phyloP scores from a whole-genome alignment of 1,140 invertebrate species.

The Drosophila nikananu region DNA sequence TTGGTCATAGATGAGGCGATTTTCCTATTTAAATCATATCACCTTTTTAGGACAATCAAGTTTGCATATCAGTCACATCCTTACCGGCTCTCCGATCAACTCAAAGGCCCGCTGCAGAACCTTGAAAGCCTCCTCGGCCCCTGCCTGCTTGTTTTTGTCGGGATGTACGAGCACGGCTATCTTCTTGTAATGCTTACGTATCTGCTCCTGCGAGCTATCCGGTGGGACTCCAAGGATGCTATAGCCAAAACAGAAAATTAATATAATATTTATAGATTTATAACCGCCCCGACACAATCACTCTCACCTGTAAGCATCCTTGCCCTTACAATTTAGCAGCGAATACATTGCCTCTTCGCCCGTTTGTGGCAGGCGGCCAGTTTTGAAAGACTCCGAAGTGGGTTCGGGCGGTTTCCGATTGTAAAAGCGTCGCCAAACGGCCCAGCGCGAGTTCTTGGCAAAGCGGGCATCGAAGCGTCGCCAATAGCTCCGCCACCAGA shows the following conservation, averaged over 20 bases:
- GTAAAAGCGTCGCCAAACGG: slow-evolving; percentile 80
- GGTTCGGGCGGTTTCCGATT: slow-evolving; percentile 74
- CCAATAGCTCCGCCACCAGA: slow-evolving; percentile 79
- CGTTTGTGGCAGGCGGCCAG: slow-evolving; percentile 91
- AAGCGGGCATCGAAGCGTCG: slow-evolving; percentile 79
- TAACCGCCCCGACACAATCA: neutral
- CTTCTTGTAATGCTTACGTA: slow-evolving; percentile 96
- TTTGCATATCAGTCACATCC: slow-evolving; percentile 11
- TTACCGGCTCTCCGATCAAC: slow-evolving; percentile 95
- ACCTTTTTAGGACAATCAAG: neutral
- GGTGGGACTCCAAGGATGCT: slow-evolving; percentile 95
- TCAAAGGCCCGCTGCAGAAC: slow-evolving; percentile 97
- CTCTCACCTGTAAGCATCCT: slow-evolving; percentile 94
- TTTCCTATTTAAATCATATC: slow-evolving; percentile 87
- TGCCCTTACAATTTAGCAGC: slow-evolving; percentile 95
- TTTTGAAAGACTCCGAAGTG: slow-evolving; percentile 67
- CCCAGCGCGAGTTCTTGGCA: slow-evolving; percentile 79
- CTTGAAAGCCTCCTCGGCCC: slow-evolving; percentile 98
- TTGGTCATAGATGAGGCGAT: slow-evolving; percentile 91
- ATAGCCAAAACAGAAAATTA: slow-evolving; percentile 41
- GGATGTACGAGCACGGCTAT: slow-evolving; percentile 98
- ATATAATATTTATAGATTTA: neutral
- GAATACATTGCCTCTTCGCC: slow-evolving; percentile 98
- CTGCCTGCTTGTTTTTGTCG: slow-evolving; percentile 97
- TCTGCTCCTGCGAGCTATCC: slow-evolving; percentile 95